Conservation (phyloP, 92 coral and sea anemone species). For the Montipora capitata region DNA sequence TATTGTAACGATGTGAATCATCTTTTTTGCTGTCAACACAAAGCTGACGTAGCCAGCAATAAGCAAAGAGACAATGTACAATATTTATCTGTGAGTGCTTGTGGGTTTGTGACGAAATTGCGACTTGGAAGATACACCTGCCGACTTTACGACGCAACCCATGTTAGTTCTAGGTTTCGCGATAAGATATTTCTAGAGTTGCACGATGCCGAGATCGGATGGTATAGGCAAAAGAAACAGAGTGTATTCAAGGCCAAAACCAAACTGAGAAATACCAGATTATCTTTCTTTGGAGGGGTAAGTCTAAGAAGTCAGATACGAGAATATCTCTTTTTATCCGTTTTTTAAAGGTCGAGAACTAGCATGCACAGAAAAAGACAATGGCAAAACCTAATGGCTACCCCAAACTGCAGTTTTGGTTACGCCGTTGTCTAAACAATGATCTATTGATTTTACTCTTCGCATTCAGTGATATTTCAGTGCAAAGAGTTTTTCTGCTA, state of each 20-base stretch:
- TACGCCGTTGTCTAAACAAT: background rate
- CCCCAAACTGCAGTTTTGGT: background rate
- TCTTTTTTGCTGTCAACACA: conserved; percentile 23
- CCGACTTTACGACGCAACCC: background rate
- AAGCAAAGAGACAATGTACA: conserved; percentile 8
- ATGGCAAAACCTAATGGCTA: background rate
- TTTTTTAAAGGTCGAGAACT: background rate
- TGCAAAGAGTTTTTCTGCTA: background rate
- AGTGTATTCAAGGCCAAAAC: background rate
- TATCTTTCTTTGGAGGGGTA: background rate
- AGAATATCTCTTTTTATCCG: background rate
- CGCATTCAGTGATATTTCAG: background rate
- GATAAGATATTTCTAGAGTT: background rate
- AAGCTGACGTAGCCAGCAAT: conserved; percentile 18
- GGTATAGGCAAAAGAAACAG: background rate
- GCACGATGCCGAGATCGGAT: background rate
- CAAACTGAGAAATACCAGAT: background rate
- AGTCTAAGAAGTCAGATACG: too few relatives aligned
- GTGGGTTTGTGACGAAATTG: background rate
- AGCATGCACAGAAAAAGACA: background rate
- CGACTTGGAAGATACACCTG: conserved; percentile 20
- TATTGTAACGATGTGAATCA: conserved; percentile 11
- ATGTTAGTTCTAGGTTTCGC: conserved; percentile 12
- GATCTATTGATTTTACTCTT: background rate
- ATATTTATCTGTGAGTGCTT: conserved; percentile 9